Conservation (phyloP, 1,140 invertebrate species). For the Ectropis grisescens region DNA sequence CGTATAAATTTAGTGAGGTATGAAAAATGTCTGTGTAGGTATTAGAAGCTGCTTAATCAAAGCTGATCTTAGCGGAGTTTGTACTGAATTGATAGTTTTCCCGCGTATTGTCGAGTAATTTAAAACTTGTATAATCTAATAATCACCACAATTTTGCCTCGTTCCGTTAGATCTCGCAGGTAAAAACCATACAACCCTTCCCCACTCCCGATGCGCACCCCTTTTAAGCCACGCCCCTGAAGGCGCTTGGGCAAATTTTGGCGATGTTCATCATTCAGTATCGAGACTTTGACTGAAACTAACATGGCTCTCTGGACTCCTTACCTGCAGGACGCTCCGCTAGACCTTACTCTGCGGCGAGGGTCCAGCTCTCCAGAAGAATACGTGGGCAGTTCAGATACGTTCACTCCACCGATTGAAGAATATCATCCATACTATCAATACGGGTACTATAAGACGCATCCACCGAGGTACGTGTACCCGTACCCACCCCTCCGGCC, state of each 20-base stretch:
- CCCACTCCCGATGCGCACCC: not conserved
- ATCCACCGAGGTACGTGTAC: slow-evolving; percentile 1
- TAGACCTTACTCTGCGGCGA: slow-evolving; percentile 7
- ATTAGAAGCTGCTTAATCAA: too few species aligned
- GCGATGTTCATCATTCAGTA: slow-evolving; percentile 4
- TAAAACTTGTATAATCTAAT: too few species aligned
- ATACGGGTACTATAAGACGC: not conserved
- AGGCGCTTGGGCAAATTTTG: not conserved
- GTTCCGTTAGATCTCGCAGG: slow-evolving; percentile 8
- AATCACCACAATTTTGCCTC: too few species aligned
- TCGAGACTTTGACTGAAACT: slow-evolving; percentile 3
- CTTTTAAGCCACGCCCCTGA: slow-evolving; percentile 6
- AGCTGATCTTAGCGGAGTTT: too few species aligned
- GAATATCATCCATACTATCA: not conserved
- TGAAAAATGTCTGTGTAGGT: too few species aligned
- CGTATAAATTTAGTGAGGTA: too few species aligned
- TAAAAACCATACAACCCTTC: slow-evolving; percentile 10
- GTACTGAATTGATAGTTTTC: too few species aligned
- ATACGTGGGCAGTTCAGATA: too few species aligned
- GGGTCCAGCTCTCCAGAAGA: slow-evolving; percentile 4
- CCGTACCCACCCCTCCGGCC: too few species aligned
- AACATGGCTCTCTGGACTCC: slow-evolving; percentile 17
- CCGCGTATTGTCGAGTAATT: too few species aligned
- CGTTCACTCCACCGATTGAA: too few species aligned
- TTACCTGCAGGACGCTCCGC: slow-evolving; percentile 10